Evolutionary conservation across 2,113 vertebrate species (phyloP).

Genomic region (Bubalus kerabau): DNA sequence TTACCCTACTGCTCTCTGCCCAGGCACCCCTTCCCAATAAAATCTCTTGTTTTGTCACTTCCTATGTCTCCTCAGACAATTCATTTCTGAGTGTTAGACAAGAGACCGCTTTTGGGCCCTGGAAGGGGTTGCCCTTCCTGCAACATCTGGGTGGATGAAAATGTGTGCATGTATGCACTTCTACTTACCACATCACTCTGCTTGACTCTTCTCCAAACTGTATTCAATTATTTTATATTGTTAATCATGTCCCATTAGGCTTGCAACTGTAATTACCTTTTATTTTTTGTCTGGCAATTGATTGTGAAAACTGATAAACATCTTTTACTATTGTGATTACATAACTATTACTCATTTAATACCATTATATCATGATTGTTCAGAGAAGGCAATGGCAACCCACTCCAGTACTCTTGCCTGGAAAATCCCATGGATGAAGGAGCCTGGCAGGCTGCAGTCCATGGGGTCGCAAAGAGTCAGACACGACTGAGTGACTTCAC

Average conservation of each 20-base stretch:
- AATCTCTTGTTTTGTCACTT: neutral
- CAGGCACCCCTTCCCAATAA: neutral
- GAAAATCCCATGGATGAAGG: too few relatives aligned
- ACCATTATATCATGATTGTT: neutral
- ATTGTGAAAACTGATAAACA: neutral
- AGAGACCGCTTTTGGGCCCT: neutral
- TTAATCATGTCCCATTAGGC: neutral
- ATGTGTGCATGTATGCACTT: neutral
- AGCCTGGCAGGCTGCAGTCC: too few relatives aligned
- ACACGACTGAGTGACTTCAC: too few relatives aligned
- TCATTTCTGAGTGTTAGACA: neutral
- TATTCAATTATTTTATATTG: neutral
- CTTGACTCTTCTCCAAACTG: neutral
- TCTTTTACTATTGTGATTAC: neutral
- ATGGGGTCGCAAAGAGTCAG: rapidly evolving
- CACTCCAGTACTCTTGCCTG: too few relatives aligned
- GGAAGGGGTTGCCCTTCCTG: neutral
- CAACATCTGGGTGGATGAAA: neutral
- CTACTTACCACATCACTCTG: neutral
- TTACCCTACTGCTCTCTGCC: neutral
- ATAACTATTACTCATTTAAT: neutral
- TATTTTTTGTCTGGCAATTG: neutral
- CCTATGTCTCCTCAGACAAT: neutral
- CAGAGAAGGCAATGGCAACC: too few relatives aligned
- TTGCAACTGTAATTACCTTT: neutral